phyloP scores from a whole-genome alignment of 2,113 vertebrate genomes.

The Salvelinus fontinalis region DNA sequence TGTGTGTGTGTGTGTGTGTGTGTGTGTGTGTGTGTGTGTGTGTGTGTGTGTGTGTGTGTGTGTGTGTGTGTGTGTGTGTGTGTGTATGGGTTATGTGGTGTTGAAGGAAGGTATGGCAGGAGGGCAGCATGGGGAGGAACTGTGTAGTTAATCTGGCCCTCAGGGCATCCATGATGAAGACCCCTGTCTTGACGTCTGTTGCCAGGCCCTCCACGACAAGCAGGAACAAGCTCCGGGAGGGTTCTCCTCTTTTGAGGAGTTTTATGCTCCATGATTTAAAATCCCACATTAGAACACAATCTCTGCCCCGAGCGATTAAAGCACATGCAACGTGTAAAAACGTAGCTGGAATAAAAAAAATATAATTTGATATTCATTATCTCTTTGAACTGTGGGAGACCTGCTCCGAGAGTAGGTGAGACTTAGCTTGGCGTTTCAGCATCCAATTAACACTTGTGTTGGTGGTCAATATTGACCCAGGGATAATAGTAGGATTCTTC shows the following conservation, averaged over 20 bases:
- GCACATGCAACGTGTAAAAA: conserved; percentile 45
- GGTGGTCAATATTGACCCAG: conserved; percentile 70
- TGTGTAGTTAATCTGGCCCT: conserved; percentile 63
- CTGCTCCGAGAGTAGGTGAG: conserved; percentile 46
- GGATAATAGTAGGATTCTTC: conserved; percentile 68
- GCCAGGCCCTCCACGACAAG: conserved; percentile 41
- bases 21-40: conserved; percentile 7
- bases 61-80: background rate
- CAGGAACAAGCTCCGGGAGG: conserved; percentile 64
- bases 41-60: conserved; percentile 10
- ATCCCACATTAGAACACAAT: conserved; percentile 41
- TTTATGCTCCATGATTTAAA: conserved; percentile 62
- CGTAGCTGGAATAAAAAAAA: conserved; percentile 10
- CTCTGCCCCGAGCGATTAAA: conserved; percentile 50
- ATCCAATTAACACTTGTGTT: conserved; percentile 67
- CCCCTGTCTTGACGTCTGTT: conserved; percentile 56
- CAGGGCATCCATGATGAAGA: conserved; percentile 68
- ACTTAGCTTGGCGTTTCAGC: conserved; percentile 61
- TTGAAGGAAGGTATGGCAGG: background rate
- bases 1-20: background rate
- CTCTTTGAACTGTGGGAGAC: conserved; percentile 52
- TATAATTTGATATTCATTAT: conserved; percentile 62
- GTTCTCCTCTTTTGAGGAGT: conserved; percentile 65
- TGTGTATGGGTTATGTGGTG: conserved; percentile 15
- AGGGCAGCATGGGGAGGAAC: conserved; percentile 45